Percentiles rank a stretch among this genome's conserved stretches.
These are phyloP conservation scores for Lophotis ruficrista DNA, from an alignment of 2,113 vertebrate species.

Conservation along the genomic window DNA sequence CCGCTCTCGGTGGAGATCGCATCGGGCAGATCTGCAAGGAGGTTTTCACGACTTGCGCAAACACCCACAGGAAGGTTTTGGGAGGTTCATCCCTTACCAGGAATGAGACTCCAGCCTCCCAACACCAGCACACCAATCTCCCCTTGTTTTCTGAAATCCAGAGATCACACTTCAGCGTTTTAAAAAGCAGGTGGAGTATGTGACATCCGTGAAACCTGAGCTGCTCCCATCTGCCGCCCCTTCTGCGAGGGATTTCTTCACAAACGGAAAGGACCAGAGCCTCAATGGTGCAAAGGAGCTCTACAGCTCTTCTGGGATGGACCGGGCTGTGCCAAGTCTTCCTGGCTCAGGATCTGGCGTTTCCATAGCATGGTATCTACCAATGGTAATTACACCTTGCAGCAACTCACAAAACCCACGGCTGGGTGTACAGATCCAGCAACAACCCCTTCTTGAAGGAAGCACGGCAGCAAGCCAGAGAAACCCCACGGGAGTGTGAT, in stretches of 20 bases:
- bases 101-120: neutral
- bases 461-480: fast-evolving
- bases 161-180: neutral
- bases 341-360: neutral
- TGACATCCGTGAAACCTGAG: neutral
- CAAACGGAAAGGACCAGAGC: neutral
- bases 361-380: neutral
- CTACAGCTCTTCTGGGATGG: neutral
- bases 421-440: neutral
- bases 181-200: neutral
- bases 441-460: neutral
- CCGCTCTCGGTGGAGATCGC: fast-evolving
- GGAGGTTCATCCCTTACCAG: neutral
- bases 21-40: neutral
- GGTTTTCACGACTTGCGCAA: neutral
- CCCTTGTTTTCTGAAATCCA: neutral
- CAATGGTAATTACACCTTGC: neutral
- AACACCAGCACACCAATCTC: neutral
- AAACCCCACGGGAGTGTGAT: fast-evolving
- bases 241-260: neutral
- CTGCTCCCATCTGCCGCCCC: slow-evolving; percentile 43
- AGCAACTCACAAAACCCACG: neutral
- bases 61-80: neutral
- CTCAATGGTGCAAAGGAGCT: neutral
- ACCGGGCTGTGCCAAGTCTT: neutral